phyloP scores from a whole-genome alignment of 2,113 vertebrate genomes.

The Mesembrinibis cayennensis region DNA sequence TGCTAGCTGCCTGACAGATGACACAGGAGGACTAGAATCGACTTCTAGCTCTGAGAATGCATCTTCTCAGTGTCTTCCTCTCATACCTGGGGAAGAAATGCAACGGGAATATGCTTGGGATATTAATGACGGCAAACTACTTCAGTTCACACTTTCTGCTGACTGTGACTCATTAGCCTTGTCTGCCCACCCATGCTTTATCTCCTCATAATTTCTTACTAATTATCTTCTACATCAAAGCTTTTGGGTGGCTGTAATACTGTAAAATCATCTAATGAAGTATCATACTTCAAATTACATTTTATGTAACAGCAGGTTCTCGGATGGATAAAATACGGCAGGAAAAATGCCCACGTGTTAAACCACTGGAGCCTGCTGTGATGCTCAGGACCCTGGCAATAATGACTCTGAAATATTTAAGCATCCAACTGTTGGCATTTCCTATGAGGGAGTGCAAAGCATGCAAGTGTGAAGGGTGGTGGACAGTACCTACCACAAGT shows the following conservation, averaged over 20 bases:
- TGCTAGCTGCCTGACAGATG: not conserved
- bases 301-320: not conserved
- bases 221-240: conserved; percentile 46
- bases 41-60: not conserved
- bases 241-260: conserved; percentile 23
- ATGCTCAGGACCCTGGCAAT: not conserved
- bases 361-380: not conserved
- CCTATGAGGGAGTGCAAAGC: not conserved
- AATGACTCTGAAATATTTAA: not conserved
- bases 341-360: not conserved
- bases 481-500: not conserved
- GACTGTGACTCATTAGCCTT: conserved; percentile 25
- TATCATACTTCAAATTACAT: not conserved
- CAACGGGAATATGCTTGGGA: not conserved
- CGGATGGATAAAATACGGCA: not conserved
- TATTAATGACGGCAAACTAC: not conserved
- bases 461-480: not conserved
- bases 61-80: not conserved
- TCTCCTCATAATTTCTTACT: conserved; percentile 25
- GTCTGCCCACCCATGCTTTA: conserved; percentile 46
- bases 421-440: not conserved
- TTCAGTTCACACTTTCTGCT: not conserved
- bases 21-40: not conserved
- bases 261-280: conserved; percentile 32
- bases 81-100: not conserved